A percentile compares a stretch with the other conserved stretches of the same genome.
These are phyloP conservation scores for Isoperla grammatica DNA, from an alignment of 2,888 invertebrate species.

Conservation along the genomic window DNA sequence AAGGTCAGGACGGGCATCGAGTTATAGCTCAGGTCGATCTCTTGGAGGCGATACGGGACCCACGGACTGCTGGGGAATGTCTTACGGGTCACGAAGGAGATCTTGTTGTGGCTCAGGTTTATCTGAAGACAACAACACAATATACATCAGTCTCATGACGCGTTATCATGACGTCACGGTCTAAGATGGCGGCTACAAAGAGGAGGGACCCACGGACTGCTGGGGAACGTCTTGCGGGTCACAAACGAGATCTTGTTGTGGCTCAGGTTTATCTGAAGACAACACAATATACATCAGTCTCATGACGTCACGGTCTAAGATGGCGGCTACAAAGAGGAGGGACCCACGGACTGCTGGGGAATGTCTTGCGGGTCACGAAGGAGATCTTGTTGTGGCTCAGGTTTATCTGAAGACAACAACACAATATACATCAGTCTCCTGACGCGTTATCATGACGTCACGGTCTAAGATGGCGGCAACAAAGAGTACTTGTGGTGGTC, in stretches of 20 bases:
- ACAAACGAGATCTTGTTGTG: slow-evolving; percentile 78
- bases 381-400: slow-evolving; percentile 78
- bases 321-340: too few relatives aligned
- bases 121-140: slow-evolving; percentile 52
- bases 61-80: slow-evolving; percentile 81
- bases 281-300: too few relatives aligned
- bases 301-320: too few relatives aligned
- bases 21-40: slow-evolving; percentile 79
- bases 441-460: too few relatives aligned
- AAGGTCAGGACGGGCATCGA: slow-evolving; percentile 73
- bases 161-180: too few relatives aligned
- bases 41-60: slow-evolving; percentile 73
- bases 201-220: slow-evolving; percentile 80
- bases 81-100: slow-evolving; percentile 75
- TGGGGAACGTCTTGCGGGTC: slow-evolving; percentile 78
- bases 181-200: too few relatives aligned
- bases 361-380: slow-evolving; percentile 74
- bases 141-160: too few relatives aligned
- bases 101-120: slow-evolving; percentile 73
- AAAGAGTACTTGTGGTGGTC: too few relatives aligned
- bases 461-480: too few relatives aligned
- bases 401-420: slow-evolving; percentile 55
- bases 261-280: slow-evolving; percentile 63
- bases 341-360: slow-evolving; percentile 78
- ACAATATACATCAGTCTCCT: too few relatives aligned